Base-by-base conservation (phyloP, 2,888 invertebrate genomes). In the Oegoconia quadripuncta region DNA sequence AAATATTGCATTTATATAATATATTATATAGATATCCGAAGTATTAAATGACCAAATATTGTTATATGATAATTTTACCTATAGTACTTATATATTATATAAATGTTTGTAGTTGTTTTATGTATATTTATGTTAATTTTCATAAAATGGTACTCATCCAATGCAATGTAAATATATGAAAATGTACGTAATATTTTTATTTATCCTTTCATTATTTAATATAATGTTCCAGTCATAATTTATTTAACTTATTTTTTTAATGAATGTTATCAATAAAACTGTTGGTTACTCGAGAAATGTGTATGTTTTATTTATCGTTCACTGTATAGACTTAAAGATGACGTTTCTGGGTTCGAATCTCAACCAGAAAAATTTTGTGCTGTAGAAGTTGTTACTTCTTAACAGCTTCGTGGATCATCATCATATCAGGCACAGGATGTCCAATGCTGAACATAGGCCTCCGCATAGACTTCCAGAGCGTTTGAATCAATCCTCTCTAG, bases 261-360 rank as follows among this genome's bases (percentile, higher is more conserved):
- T 60, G 51, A 69, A 68, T 74, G 63, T 67, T 73, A 72, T 73
- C 59, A 75, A 76, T 73, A 68, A 70, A 78, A 74, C 74, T 74
- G 65, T 78, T 79, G 74, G 74, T 79, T 74, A 74, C 72, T 67
- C 55, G 37, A 35, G 20, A 46, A 49, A 39, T 52, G 20, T 28
- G 12, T 42, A n/a, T 44, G 34, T 44, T 50, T 47, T 45, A 38
- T 50, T 55, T 45, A 26, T 40, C 12, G n/a, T n/a, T n/a, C n/a
- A n/a, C n/a, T n/a, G n/a, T n/a, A n/a, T n/a, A n/a, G n/a, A n/a
- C n/a, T n/a, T n/a, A n/a, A n/a, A n/a, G n/a, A n/a, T n/a, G n/a
- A n/a, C n/a, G n/a, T n/a, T n/a, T n/a, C n/a, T n/a, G n/a, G n/a
- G n/a, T n/a, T n/a, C n/a, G n/a, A n/a, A n/a, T n/a, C n/a, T n/a